Evolutionary conservation across 2,888 invertebrate species (phyloP), one percentile per base, ranked within the genome.

Genomic region (Dryadula phaetusa): DNA sequence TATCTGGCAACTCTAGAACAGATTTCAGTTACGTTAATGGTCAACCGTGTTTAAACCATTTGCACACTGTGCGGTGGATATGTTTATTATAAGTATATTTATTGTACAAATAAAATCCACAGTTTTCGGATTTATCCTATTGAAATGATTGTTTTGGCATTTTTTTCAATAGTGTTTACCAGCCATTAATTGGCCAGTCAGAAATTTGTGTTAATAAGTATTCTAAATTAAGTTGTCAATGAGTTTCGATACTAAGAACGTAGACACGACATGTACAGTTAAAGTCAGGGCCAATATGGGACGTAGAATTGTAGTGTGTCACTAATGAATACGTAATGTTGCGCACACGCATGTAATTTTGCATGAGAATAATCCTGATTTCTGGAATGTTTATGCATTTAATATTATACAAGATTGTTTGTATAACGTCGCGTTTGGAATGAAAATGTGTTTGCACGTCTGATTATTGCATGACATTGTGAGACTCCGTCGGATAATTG

Each of bases 361-460:
- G 69, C 68, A 67, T 74, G 66, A 75, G 74, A 75, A 78, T 73
- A 75, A 76, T 81, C 82, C 82, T 83, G 81, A 81, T 84, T 82
- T 83, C 80, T 83, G 83, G 84, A 84, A 88, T 87, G 85, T 83
- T 79, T 80, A 81, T 81, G 81, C 77, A 77, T 83, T 81, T 82
- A 82, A 82, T 56, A 60, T 84, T 84, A 82, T 82, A 79, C 82
- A 79, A 84, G 80, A 79, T 79, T 84, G 83, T 84, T 83, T 84
- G 82, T 79, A 77, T 80, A 77, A 76, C 74, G 75, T 77, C 78
- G 80, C 77, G 79, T 70, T 70, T 68, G 75, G 82, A 84, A 84
- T 87, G 77, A 81, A 80, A 83, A 85, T 85, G 82, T 70, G 75
- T 72, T 69, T 63, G 74, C 64, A 49, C 65, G 65, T 72, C 69